These are phyloP conservation scores for Coracias cyanogaster DNA, from an alignment of 2,797 vertebrate species.

Conservation along the genomic window DNA sequence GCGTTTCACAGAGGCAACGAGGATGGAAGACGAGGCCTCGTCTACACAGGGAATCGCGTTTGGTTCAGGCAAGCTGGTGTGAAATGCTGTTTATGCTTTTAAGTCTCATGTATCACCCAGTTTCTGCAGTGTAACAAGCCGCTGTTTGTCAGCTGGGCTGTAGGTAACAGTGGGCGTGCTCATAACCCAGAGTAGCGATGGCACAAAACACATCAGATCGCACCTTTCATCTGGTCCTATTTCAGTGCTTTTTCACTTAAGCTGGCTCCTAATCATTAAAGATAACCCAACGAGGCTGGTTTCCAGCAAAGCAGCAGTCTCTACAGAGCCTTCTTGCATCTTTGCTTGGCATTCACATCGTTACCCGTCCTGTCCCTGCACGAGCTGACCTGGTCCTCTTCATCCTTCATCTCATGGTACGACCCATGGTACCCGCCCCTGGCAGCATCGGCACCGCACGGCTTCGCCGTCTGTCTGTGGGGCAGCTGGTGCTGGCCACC, in stretches of 20 bases:
- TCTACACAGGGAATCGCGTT: rapidly evolving
- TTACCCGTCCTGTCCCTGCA: not conserved
- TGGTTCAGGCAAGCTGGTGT: not conserved
- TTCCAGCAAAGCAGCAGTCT: not conserved
- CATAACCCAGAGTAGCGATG: not conserved
- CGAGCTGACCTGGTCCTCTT: no score
- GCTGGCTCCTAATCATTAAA: not conserved
- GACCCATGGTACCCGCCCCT: not conserved
- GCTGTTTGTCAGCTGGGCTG: constrained; percentile 26
- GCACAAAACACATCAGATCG: not conserved
- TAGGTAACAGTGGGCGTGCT: not conserved
- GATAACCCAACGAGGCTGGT: not conserved
- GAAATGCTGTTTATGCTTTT: constrained; percentile 6
- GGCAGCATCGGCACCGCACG: not conserved
- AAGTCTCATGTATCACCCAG: not conserved
- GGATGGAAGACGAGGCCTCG: not conserved
- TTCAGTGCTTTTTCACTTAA: not conserved
- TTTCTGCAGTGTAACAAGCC: not conserved
- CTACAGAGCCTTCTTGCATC: not conserved
- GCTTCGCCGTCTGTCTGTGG: not conserved
- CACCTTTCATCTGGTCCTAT: not conserved
- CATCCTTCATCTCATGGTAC: not conserved
- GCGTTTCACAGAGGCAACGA: not conserved
- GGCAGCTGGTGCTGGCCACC: no score
- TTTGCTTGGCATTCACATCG: rapidly evolving